Conservation (phyloP, 1,140 invertebrate species). For the Andrena cerasifolii region DNA sequence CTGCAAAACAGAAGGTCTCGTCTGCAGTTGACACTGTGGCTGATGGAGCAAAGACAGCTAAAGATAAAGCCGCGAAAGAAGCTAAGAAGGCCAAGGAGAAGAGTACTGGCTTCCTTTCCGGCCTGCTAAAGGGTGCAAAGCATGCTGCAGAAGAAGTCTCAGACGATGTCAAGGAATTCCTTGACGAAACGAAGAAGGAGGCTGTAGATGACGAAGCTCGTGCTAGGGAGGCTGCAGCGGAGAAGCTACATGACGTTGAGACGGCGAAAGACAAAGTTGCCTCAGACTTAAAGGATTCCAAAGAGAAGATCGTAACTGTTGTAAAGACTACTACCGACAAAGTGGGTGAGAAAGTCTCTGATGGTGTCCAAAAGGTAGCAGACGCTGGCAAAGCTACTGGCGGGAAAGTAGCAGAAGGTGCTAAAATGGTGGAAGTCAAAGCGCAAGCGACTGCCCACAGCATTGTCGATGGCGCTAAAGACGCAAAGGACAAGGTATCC, state of each 20-base stretch:
- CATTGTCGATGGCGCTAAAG: neutral
- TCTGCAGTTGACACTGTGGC: slow-evolving; percentile 22
- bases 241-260: neutral
- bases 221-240: neutral
- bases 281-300: slow-evolving; percentile 38
- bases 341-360: neutral
- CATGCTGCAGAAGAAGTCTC: slow-evolving; percentile 73
- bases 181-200: slow-evolving; percentile 65
- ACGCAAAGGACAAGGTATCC: slow-evolving; percentile 12
- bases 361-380: slow-evolving; percentile 24
- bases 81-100: slow-evolving; percentile 70
- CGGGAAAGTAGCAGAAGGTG: slow-evolving; percentile 45
- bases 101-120: slow-evolving; percentile 65
- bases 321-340: slow-evolving; percentile 39
- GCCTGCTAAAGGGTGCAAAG: slow-evolving; percentile 70
- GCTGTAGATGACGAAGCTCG: slow-evolving; percentile 33
- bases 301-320: slow-evolving; percentile 43
- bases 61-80: slow-evolving; percentile 60
- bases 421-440: neutral
- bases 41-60: slow-evolving; percentile 35
- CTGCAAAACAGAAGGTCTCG: slow-evolving; percentile 39
- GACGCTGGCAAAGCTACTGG: slow-evolving; percentile 23
- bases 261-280: slow-evolving; percentile 10
- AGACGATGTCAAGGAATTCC: slow-evolving; percentile 73
- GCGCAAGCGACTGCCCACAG: neutral